Percentiles rank a stretch among this genome's conserved stretches.
Evolutionary conservation across 2,113 vertebrate species (phyloP).

Genomic region (Rhea americana): DNA sequence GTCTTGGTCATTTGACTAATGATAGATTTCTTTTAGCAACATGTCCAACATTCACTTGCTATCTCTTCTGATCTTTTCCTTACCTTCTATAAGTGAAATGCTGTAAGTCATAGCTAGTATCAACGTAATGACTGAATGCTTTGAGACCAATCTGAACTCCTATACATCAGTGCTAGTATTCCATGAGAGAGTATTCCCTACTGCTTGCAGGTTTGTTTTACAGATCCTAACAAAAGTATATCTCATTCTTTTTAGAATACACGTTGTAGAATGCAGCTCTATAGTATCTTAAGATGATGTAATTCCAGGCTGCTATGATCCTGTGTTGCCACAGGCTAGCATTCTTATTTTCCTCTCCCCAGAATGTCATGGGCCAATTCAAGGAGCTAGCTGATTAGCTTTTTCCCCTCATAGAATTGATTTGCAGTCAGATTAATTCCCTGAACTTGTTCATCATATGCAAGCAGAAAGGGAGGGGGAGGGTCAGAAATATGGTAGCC

Average conservation of each 20-base stretch:
- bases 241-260: background rate
- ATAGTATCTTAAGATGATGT: background rate
- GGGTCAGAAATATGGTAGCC: background rate
- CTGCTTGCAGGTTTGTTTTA: background rate
- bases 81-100: background rate
- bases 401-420: background rate
- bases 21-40: background rate
- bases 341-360: background rate
- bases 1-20: background rate
- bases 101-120: background rate
- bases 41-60: background rate
- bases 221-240: background rate
- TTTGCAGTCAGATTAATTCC: background rate
- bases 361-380: background rate
- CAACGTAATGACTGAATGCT: background rate
- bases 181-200: background rate
- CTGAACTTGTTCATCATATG: background rate
- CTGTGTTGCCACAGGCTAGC: background rate
- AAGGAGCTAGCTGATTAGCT: background rate
- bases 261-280: fast-evolving
- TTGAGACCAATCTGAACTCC: background rate
- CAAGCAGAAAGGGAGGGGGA: background rate
- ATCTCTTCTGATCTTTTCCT: background rate
- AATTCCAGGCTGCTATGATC: background rate
- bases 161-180: background rate